Percentiles rank a stretch among this genome's conserved stretches.
These are phyloP conservation scores for Corvus cornix DNA, from an alignment of 2,113 vertebrate genomes.

Conservation along the genomic window DNA sequence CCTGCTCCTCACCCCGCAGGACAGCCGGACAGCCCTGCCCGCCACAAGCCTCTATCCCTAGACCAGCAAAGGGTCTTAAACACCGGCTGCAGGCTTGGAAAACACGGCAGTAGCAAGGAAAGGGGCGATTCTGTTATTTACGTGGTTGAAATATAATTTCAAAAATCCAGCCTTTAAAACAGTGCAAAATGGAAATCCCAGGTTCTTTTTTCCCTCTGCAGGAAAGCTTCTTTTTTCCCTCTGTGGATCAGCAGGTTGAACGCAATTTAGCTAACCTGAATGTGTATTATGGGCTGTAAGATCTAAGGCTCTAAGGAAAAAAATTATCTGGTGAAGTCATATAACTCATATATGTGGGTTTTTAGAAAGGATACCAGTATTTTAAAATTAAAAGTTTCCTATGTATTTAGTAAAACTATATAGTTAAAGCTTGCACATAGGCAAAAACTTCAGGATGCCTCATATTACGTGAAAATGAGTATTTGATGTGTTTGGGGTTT, in stretches of 20 bases:
- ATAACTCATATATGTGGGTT: not conserved
- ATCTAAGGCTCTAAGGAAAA: not conserved
- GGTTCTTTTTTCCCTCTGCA: not conserved
- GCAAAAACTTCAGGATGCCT: not conserved
- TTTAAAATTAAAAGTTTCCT: not conserved
- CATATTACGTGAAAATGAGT: not conserved
- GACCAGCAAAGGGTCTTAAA: not conserved
- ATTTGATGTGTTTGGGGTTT: not conserved
- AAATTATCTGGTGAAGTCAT: not conserved
- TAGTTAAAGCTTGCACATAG: not conserved
- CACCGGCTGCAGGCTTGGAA: not conserved
- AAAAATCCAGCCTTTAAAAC: not conserved
- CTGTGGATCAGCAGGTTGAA: not conserved
- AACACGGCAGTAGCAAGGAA: not conserved
- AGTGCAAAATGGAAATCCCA: not conserved
- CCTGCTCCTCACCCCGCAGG: not conserved
- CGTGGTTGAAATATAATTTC: not conserved
- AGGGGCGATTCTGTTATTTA: no score
- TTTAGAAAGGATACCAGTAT: not conserved
- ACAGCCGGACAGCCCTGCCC: not conserved
- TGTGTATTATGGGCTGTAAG: rapidly evolving
- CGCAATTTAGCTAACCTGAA: not conserved
- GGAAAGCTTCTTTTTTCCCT: not conserved
- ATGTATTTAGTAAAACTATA: not conserved
- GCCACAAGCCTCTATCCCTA: not conserved